phyloP scores from a whole-genome alignment of 2,113 vertebrate species.

The Nymphicus hollandicus region DNA sequence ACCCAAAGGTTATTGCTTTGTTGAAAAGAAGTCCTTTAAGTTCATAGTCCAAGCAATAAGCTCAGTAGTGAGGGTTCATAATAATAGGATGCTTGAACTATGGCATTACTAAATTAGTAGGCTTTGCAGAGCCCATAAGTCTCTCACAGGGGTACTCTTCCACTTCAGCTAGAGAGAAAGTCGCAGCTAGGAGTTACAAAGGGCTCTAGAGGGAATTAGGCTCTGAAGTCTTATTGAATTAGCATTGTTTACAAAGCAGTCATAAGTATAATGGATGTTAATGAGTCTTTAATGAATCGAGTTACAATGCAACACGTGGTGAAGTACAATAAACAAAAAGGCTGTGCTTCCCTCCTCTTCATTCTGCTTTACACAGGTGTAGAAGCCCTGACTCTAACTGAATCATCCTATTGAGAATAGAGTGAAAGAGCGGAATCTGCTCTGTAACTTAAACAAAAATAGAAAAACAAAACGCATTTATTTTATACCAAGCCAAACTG shows the following conservation, averaged over 20 bases:
- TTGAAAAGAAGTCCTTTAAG: not conserved
- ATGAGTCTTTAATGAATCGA: not conserved
- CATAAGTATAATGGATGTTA: conserved; percentile 32
- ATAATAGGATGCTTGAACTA: not conserved
- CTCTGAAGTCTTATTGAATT: conserved; percentile 34
- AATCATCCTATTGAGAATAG: not conserved
- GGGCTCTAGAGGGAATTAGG: conserved; percentile 15
- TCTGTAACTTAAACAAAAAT: not conserved
- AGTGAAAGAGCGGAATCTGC: not conserved
- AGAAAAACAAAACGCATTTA: not conserved
- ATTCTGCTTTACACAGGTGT: conserved; percentile 5
- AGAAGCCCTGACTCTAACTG: not conserved
- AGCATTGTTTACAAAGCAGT: conserved; percentile 50
- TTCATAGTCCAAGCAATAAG: not conserved
- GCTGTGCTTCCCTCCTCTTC: not conserved
- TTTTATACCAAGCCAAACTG: not conserved
- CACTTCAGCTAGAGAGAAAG: not conserved
- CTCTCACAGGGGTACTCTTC: not conserved
- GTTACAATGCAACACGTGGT: not conserved
- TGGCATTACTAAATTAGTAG: not conserved
- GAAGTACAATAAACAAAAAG: not conserved
- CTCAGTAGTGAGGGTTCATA: not conserved
- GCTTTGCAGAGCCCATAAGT: not conserved
- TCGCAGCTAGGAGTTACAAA: not conserved
- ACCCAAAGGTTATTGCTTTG: not conserved